phyloP scores from a whole-genome alignment of 1,140 invertebrate genomes.

The Proctacanthus coquilletti region DNA sequence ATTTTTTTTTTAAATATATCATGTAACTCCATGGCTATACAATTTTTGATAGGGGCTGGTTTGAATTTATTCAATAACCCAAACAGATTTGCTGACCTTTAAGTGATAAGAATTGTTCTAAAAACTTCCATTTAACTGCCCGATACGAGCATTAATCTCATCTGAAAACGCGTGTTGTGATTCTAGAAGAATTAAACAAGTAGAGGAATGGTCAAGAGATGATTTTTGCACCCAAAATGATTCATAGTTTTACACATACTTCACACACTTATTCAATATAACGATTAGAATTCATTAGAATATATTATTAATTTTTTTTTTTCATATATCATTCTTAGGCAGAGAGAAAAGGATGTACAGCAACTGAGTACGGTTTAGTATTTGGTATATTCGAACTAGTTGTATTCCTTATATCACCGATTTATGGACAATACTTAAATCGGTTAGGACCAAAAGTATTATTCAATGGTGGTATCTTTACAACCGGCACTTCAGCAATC shows the following conservation, averaged over 20 bases:
- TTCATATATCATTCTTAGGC: conserved; percentile 44
- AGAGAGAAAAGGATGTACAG: conserved; percentile 66
- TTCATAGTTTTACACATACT: background rate
- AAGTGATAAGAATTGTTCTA: too few relatives aligned
- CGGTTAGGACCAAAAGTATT: conserved; percentile 68
- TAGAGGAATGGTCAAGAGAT: background rate
- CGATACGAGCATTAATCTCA: too few relatives aligned
- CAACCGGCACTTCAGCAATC: conserved; percentile 67
- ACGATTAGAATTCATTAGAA: background rate
- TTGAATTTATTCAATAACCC: too few relatives aligned
- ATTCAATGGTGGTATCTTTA: conserved; percentile 76
- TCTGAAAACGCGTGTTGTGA: background rate
- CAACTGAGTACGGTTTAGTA: conserved; percentile 79
- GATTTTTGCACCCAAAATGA: too few relatives aligned
- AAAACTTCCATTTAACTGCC: too few relatives aligned
- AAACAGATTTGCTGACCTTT: too few relatives aligned
- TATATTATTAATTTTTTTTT: background rate
- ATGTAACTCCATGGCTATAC: too few relatives aligned
- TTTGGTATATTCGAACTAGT: conserved; percentile 88
- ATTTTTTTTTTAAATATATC: too few relatives aligned
- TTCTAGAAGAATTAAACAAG: background rate
- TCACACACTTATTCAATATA: background rate
- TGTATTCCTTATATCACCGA: conserved; percentile 73
- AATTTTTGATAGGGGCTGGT: too few relatives aligned
- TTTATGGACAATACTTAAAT: conserved; percentile 75